Evolutionary conservation across 2,113 vertebrate species (phyloP), one percentile per base, ranked within the genome.

Genomic region (Vulpes lagopus): DNA sequence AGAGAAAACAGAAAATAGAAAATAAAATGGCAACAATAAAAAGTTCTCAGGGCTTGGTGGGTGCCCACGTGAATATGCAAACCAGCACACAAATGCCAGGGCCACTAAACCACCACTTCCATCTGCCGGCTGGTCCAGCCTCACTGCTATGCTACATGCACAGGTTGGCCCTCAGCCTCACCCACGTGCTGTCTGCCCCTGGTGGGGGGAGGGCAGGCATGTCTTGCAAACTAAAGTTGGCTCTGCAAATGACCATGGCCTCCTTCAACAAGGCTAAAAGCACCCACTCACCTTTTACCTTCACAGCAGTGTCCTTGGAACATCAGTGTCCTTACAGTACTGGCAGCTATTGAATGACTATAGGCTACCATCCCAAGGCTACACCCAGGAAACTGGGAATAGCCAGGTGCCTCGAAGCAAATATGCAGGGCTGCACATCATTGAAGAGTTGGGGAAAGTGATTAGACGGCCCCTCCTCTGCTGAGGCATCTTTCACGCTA

Each of bases 371-470:
- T 38, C 30, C 82, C 16, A 71, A 71, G 51, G 38, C 60, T 76
- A 53, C 0, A 60, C 17, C 20, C 98, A 99, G 99, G 99, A 98
- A 90, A 99, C 99, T 38, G 98, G 98, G 93, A 99, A 99, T 67
- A 99, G 98, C 97, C 99, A 99, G 98, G 99, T 99, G 95, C 99
- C 99, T 78, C 99, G 99, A 97, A 99, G 99, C 98, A 99, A 99
- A 98, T 99, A 99, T n/a, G 99, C 99, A 97, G 99, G 99, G 98
- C 99, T 99, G 94, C 99, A 99, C 91, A 99, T 99, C 98, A 99
- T 99, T n/a, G 99, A 99, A 98, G 99, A 99, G 97, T 98, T 99
- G 35, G 99, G 99, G 23, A 99, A 99, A 98, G 99, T 99, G 98
- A 99, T 99, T 97, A 99, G 99, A 98, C 99, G 15, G 98, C 99